Evolutionary conservation across 2,113 vertebrate genomes (phyloP).

Genomic region (Stomatorhinus ivindoensis): DNA sequence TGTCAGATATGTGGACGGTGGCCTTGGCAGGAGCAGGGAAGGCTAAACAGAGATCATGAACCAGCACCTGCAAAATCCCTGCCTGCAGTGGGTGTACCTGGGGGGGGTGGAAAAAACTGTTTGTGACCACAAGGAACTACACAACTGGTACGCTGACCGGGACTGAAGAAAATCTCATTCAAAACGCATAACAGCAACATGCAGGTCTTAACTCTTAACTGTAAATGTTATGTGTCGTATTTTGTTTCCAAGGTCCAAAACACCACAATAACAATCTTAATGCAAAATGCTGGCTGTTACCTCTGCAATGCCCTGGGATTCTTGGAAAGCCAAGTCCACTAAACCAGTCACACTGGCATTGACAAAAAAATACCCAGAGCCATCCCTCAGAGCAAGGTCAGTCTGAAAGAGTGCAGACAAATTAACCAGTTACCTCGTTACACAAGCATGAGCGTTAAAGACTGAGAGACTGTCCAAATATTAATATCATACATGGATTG

Average conservation of each 20-base stretch:
- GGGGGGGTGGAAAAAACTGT: neutral
- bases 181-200: too few relatives aligned
- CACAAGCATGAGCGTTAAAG: neutral
- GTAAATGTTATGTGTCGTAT: neutral
- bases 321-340: conserved; percentile 66
- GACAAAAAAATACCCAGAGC: conserved; percentile 88
- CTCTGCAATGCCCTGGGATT: conserved; percentile 59
- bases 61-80: conserved; percentile 68
- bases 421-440: neutral
- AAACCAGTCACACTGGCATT: conserved; percentile 70
- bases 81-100: conserved; percentile 75
- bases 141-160: neutral
- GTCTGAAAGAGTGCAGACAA: conserved; percentile 48
- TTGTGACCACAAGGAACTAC: neutral
- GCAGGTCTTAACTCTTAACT: neutral
- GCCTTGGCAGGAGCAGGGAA: conserved; percentile 74
- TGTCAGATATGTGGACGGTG: conserved; percentile 73
- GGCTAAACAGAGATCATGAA: conserved; percentile 85
- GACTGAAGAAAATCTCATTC: neutral
- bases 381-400: conserved; percentile 70
- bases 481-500: neutral
- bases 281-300: conserved; percentile 52
- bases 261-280: neutral
- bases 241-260: neutral
- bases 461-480: neutral